Conservation (phyloP, 2,797 vertebrate genomes). For the Oryzias sinensis region DNA sequence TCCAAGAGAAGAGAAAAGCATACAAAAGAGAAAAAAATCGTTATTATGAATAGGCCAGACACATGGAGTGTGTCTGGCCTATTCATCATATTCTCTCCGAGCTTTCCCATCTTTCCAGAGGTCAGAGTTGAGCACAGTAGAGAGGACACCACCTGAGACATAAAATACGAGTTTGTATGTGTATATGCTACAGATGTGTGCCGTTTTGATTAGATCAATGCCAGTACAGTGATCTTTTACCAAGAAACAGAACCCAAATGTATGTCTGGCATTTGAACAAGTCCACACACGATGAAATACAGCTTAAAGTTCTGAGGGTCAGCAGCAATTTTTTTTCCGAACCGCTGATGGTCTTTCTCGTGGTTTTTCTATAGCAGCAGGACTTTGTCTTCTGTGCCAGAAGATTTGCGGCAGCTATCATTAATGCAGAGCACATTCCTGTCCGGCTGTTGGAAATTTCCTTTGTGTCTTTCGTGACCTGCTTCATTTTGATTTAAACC, state of each 20-base stretch:
- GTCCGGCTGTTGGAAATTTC: conserved; percentile 26
- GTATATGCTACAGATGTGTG: conserved; percentile 27
- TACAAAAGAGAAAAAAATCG: conserved; percentile 65
- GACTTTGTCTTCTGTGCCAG: conserved; percentile 18
- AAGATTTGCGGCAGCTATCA: conserved; percentile 25
- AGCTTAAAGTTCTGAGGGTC: conserved; percentile 50
- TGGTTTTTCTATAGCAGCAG: conserved; percentile 25
- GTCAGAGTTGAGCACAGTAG: conserved; percentile 57
- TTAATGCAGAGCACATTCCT: conserved; percentile 48
- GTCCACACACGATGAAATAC: conserved; percentile 61
- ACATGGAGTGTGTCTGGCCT: conserved; percentile 52
- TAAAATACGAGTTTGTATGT: conserved; percentile 19
- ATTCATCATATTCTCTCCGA: conserved; percentile 63
- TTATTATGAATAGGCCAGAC: conserved; percentile 21
- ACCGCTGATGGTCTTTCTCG: conserved; percentile 41
- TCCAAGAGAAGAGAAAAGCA: conserved; percentile 60
- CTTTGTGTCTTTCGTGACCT: conserved; percentile 47
- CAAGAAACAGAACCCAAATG: conserved; percentile 71
- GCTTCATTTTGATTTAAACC: conserved; percentile 35
- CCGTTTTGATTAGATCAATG: conserved; percentile 52
- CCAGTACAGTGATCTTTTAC: conserved; percentile 47
- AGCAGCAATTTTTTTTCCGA: conserved; percentile 34
- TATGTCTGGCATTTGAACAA: conserved; percentile 56
- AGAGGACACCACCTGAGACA: conserved; percentile 29
- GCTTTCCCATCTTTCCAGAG: conserved; percentile 58